Percentiles rank a stretch among this genome's conserved stretches.
These are phyloP conservation scores for Siderastrea radians DNA, from an alignment of 92 coral and sea anemone genomes.

Conservation along the genomic window DNA sequence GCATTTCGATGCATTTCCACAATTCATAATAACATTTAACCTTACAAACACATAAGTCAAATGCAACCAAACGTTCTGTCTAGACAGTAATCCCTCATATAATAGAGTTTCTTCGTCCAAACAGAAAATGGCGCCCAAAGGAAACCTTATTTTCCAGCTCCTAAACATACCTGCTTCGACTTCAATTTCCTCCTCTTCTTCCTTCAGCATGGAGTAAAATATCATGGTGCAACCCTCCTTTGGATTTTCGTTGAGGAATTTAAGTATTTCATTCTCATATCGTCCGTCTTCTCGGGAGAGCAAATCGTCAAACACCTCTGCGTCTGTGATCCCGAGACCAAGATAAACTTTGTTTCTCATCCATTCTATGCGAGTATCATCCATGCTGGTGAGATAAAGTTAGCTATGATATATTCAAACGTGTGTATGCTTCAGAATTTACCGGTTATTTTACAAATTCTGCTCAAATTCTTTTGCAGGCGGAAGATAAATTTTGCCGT, in stretches of 20 bases:
- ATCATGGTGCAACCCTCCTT: conserved; percentile 93
- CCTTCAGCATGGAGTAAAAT: conserved; percentile 90
- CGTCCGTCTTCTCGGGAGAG: conserved; percentile 94
- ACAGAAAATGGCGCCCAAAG: conserved; percentile 3
- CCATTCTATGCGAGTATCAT: conserved; percentile 99
- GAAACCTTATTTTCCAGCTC: neutral
- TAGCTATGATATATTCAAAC: neutral
- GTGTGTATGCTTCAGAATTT: neutral
- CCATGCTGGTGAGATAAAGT: conserved; percentile 64
- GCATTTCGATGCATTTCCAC: no score
- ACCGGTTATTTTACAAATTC: neutral
- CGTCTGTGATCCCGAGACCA: conserved; percentile 94
- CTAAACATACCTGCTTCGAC: conserved; percentile 94
- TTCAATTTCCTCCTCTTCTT: conserved; percentile 98
- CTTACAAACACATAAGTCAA: neutral
- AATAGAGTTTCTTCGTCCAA: conserved; percentile 9
- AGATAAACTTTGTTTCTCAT: conserved; percentile 92
- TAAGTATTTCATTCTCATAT: conserved; percentile 90
- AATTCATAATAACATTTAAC: neutral
- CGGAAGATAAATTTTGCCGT: neutral
- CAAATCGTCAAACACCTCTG: conserved; percentile 98
- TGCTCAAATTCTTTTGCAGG: neutral
- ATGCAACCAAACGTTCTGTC: neutral
- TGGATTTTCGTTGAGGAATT: conserved; percentile 95
- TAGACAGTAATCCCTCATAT: conserved; percentile 1